phyloP scores from a whole-genome alignment of 2,888 invertebrate species.

The Alsophila aescularia region DNA sequence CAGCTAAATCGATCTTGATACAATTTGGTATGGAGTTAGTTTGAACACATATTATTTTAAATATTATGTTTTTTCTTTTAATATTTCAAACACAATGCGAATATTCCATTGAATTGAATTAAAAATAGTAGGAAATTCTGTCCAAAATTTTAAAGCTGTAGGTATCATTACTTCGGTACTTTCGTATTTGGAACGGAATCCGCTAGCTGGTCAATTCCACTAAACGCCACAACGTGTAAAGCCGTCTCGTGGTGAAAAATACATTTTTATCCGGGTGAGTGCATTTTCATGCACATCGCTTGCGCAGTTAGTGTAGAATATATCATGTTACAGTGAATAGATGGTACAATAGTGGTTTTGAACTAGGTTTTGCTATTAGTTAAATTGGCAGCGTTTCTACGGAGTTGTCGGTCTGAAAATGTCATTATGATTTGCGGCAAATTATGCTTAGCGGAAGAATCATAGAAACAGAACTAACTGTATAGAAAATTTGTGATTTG shows the following conservation, averaged over 20 bases:
- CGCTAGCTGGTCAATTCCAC: neutral
- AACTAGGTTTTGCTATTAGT: constrained; percentile 21
- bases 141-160: too few species aligned
- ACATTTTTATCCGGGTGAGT: constrained; percentile 8
- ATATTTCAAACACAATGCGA: too few species aligned
- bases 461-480: too few species aligned
- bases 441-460: too few species aligned
- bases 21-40: too few species aligned
- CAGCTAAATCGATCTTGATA: too few species aligned
- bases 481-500: too few species aligned
- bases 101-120: too few species aligned
- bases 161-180: too few species aligned
- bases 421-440: neutral
- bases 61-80: too few species aligned
- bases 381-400: constrained; percentile 13
- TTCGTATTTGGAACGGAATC: neutral
- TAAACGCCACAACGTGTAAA: neutral
- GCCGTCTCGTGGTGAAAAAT: neutral
- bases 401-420: neutral
- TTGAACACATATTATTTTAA: too few species aligned
- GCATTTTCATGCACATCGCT: constrained; percentile 23
- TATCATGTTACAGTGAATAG: constrained; percentile 4
- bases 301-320: constrained; percentile 17
- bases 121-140: too few species aligned
- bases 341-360: constrained; percentile 2